Evolutionary conservation across 2,797 vertebrate species (phyloP).

Genomic region (Helicolenus hilgendorfi): DNA sequence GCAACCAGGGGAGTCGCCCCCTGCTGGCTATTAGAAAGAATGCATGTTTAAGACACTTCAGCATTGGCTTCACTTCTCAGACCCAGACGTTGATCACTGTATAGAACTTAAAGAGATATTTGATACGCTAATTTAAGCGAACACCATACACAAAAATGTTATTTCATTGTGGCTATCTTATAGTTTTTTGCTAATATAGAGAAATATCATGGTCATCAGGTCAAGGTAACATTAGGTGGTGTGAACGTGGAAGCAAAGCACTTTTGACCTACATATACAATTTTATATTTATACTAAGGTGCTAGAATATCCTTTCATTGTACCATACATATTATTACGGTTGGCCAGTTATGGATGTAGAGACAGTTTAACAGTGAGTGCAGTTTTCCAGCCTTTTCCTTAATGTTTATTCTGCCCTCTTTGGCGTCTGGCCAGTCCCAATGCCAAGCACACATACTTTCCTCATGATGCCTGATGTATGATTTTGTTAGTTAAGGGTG

Average conservation of each 20-base stretch:
- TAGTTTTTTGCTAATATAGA: neutral
- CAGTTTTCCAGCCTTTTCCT: neutral
- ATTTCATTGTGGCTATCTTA: neutral
- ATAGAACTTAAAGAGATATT: too few species aligned
- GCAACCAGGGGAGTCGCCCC: too few species aligned
- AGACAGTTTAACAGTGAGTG: neutral
- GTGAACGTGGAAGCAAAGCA: neutral
- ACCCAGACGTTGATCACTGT: too few species aligned
- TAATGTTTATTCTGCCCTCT: neutral
- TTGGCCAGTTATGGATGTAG: neutral
- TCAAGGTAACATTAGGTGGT: neutral
- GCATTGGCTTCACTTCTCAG: too few species aligned
- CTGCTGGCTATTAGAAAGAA: too few species aligned
- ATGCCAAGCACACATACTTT: slow-evolving; percentile 13
- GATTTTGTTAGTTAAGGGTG: neutral
- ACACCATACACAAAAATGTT: neutral
- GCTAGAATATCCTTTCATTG: neutral
- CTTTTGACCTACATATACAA: neutral
- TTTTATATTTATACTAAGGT: neutral
- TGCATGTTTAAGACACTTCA: too few species aligned
- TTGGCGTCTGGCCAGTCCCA: neutral
- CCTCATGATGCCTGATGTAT: neutral
- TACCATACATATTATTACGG: neutral
- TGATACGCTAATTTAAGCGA: neutral
- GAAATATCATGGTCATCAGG: neutral